Evolutionary conservation across 2,797 vertebrate species (phyloP).

Genomic region (Pipistrellus pygmaeus): DNA sequence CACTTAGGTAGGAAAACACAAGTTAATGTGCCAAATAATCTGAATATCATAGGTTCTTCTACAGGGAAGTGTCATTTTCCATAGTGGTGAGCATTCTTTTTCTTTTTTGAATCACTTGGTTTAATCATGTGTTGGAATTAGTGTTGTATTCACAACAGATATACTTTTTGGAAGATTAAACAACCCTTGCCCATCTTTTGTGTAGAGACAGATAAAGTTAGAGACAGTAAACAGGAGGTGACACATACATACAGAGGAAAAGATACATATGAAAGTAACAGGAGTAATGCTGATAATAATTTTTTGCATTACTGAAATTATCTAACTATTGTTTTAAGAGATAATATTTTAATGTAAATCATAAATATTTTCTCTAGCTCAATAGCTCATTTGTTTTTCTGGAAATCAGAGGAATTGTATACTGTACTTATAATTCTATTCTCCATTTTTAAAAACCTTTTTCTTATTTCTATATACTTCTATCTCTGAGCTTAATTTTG

Average conservation of each 20-base stretch:
- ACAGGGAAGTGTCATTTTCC: neutral
- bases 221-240: neutral
- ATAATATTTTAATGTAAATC: neutral
- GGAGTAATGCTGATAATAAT: neutral
- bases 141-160: neutral
- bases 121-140: neutral
- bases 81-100: neutral
- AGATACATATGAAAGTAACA: neutral
- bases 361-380: neutral
- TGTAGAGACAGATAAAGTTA: neutral
- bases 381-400: neutral
- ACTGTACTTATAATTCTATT: neutral
- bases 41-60: neutral
- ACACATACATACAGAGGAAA: neutral
- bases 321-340: neutral
- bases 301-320: neutral
- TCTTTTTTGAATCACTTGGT: neutral
- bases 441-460: neutral
- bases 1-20: neutral
- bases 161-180: neutral
- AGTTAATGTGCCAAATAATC: neutral
- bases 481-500: neutral
- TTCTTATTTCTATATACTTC: neutral
- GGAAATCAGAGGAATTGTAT: neutral
- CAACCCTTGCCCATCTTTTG: neutral